A percentile compares a stretch with the other conserved stretches of the same genome.
These are phyloP conservation scores for Diarsia rubi DNA, from an alignment of 2,888 invertebrate species.

Conservation along the genomic window DNA sequence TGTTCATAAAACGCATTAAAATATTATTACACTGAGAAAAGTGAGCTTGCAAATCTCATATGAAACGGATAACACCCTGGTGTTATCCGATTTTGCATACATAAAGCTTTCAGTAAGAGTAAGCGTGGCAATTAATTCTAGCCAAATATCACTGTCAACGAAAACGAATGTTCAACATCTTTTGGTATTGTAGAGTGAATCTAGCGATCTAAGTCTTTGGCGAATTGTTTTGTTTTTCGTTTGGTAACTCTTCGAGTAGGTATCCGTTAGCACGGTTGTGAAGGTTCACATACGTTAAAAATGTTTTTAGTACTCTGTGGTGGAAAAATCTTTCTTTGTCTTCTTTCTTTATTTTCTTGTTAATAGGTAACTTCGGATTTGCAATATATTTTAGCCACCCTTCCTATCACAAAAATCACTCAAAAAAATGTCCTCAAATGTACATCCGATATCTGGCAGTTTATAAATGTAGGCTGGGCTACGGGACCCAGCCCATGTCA, in stretches of 20 bases:
- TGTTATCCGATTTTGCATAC: no score
- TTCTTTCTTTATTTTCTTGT: no score
- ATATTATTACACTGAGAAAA: not conserved
- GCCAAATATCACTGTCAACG: not conserved
- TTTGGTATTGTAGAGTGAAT: not conserved
- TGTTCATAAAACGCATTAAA: not conserved
- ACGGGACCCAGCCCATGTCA: constrained; percentile 47
- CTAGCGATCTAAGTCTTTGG: not conserved
- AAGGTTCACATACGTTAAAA: not conserved
- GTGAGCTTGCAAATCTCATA: not conserved
- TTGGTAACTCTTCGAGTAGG: constrained; percentile 5
- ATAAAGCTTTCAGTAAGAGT: not conserved
- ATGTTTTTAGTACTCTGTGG: not conserved
- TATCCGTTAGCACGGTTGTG: not conserved
- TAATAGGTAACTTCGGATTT: no score
- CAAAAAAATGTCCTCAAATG: constrained; percentile 24
- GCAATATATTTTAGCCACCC: not conserved
- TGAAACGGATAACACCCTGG: no score
- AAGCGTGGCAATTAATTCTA: not conserved
- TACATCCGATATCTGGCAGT: constrained; percentile 54
- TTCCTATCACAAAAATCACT: constrained; percentile 1
- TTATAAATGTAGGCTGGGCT: constrained; percentile 54
- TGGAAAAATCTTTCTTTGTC: no score
- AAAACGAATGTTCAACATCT: not conserved
- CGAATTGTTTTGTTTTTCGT: constrained; percentile 33